Evolutionary conservation across 2,113 vertebrate species (phyloP), one percentile per base, ranked within the genome.

Genomic region (Xiphophorus couchianus): DNA sequence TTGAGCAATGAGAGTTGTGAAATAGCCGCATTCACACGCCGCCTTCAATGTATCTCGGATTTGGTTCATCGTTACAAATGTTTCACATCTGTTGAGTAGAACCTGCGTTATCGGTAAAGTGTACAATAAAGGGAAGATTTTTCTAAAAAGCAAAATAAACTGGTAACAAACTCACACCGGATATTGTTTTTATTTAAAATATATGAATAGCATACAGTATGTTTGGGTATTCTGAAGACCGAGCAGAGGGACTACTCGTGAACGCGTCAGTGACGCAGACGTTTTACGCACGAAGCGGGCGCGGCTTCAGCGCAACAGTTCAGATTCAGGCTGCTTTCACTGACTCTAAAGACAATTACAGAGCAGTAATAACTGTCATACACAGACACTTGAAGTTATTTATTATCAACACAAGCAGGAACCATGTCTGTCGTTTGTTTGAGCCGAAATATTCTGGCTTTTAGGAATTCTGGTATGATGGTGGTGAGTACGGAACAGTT

Each of bases 381-480:
- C 3, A 48, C 44, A 48, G 15, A 48, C 6, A 19, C 44, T 58
- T 22, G 22, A 3, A 64, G 22, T 31, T 28, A 28, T 6, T 28
- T n/a, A 2, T 15, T 63, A 76, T 28, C 42, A 1, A 31, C 0
- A 4, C 1, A 39, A 3, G 4, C 0, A 29, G 7, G 13, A 89
- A 88, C 8, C 4, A 93, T 93, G 91, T 91, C 86, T 4, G 60
- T 72, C 2, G 74, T 35, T 4, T 86, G 81, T 71, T 9, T 93
- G 25, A 74, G 81, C 33, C 74, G 89, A 33, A 87, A 83, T 77
- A 81, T 86, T 10, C 58, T 86, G 83, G 78, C 81, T 4, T 13
- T 85, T 0, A 90, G 86, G 61, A 85, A 72, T 29, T 73, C 80
- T 62, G 79, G 78, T 5, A 27, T 70, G 19, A 74, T 87, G 77